Evolutionary conservation across 1,140 invertebrate species (phyloP).

Genomic region (Myzus persicae): DNA sequence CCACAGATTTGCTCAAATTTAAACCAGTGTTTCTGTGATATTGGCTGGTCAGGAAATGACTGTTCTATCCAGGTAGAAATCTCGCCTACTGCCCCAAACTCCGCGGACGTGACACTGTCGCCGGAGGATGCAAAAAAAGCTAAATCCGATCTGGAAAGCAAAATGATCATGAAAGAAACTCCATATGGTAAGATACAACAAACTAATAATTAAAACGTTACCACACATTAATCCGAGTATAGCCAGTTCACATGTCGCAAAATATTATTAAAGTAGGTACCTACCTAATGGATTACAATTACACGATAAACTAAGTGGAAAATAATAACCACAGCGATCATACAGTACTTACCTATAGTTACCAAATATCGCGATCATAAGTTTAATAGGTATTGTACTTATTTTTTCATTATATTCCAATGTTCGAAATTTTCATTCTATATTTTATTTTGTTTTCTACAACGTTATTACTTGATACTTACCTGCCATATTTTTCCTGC

Average conservation of each 20-base stretch:
- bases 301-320: not conserved
- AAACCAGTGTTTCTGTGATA: slow-evolving; percentile 89
- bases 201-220: not conserved
- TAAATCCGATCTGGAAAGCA: slow-evolving; percentile 68
- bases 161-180: slow-evolving; percentile 63
- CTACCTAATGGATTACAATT: not conserved
- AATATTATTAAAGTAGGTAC: not conserved
- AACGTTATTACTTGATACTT: not conserved
- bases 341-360: not conserved
- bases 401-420: not conserved
- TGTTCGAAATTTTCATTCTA: not conserved
- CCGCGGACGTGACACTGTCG: slow-evolving; percentile 66
- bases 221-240: not conserved
- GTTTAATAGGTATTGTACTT: too few species aligned
- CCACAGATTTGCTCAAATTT: slow-evolving; percentile 89
- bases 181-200: slow-evolving; percentile 59
- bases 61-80: slow-evolving; percentile 81
- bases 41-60: slow-evolving; percentile 87
- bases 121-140: slow-evolving; percentile 64
- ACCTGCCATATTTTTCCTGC: not conserved
- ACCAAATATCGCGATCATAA: not conserved
- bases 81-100: slow-evolving; percentile 66
- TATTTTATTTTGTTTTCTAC: not conserved
- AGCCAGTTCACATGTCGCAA: not conserved
- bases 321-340: not conserved